phyloP scores from a whole-genome alignment of 2,888 invertebrate species.

The Hirtodrosophila cameraria region DNA sequence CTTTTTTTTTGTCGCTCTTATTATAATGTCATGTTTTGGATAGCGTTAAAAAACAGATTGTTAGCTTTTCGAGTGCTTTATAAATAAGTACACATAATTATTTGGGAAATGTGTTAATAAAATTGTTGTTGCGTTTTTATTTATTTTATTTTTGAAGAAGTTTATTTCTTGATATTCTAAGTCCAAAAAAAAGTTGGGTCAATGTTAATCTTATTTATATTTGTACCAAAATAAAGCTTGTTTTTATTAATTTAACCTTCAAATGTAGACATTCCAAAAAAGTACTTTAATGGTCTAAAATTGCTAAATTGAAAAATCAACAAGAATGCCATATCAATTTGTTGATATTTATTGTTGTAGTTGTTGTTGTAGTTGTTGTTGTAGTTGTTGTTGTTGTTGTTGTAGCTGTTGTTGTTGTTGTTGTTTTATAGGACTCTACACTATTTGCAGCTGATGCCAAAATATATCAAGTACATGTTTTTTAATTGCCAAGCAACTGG shows the following conservation, averaged over 20 bases:
- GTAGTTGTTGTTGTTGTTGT: neutral
- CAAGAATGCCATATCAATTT: slow-evolving; percentile 22
- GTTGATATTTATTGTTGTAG: slow-evolving; percentile 1
- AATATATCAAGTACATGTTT: neutral
- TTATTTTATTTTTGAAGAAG: neutral
- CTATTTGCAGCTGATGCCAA: neutral
- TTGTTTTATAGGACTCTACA: slow-evolving; percentile 17
- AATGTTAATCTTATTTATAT: slow-evolving; percentile 39
- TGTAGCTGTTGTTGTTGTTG: slow-evolving; percentile 1
- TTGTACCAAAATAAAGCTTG: slow-evolving; percentile 1
- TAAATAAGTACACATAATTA: slow-evolving; percentile 2
- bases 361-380: slow-evolving; percentile 3
- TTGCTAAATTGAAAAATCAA: slow-evolving; percentile 21
- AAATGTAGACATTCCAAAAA: slow-evolving; percentile 6
- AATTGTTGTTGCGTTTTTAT: slow-evolving; percentile 13
- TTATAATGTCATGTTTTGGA: slow-evolving; percentile 61
- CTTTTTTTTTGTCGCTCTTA: slow-evolving; percentile 40
- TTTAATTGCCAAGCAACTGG: slow-evolving; percentile 36
- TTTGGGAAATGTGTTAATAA: slow-evolving; percentile 42
- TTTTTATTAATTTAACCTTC: slow-evolving; percentile 60
- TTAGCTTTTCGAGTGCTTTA: slow-evolving; percentile 18
- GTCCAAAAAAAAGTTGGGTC: slow-evolving; percentile 23
- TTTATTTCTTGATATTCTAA: slow-evolving; percentile 17
- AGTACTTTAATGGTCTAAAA: slow-evolving; percentile 11
- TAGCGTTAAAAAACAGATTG: slow-evolving; percentile 25